Evolutionary conservation across 1,140 invertebrate species (phyloP), one percentile per base, ranked within the genome.

Genomic region (Wasmannia auropunctata): DNA sequence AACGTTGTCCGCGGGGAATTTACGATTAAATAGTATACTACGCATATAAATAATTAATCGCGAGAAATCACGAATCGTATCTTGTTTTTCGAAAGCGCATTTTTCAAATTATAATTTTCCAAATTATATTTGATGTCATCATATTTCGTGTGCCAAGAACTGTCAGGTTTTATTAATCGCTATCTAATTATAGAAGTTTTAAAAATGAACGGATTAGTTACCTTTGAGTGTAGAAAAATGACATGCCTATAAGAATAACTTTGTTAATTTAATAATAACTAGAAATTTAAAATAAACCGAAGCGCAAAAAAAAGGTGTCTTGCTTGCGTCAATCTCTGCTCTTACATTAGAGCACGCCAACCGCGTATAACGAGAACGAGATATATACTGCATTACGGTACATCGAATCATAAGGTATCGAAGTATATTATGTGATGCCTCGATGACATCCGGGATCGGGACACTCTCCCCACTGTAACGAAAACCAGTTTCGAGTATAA

Each of bases 241-340:
- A 16, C 8, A 2, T 25, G n/a, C 10, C 34, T 70, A n/a, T n/a
- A 49, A 49, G 16, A 70, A 43, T 46, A 46, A 69, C 14, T 28
- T 10, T 11, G 34, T 60, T 40, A 40, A 34, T 8, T 11, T 81
- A 72, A 72, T 81, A 81, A 81, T 43, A 80, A 37, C 46, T 28
- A 37, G n/a, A 11, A 69, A 81, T 81, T 56, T 22, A 81, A 81
- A 56, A 70, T 77, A 72, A 56, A 43, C 49, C 37, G 28, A 10
- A 40, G 37, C 46, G 19, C 37, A 54, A 70, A 22, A 14, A 34
- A 65, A 22, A 19, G 16, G 54, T 81, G 58, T 43, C 37, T 28
- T 8, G 51, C 22, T 81, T 81, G 65, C 79, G 65, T 72, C 79
- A 72, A 54, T 49, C 37, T n/a, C 49, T 22, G 77, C 63, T 11